A percentile compares a stretch with the other conserved stretches of the same genome.
These are phyloP conservation scores for Pocillopora verrucosa DNA, from an alignment of 64 coral and sea anemone genomes.

Conservation along the genomic window DNA sequence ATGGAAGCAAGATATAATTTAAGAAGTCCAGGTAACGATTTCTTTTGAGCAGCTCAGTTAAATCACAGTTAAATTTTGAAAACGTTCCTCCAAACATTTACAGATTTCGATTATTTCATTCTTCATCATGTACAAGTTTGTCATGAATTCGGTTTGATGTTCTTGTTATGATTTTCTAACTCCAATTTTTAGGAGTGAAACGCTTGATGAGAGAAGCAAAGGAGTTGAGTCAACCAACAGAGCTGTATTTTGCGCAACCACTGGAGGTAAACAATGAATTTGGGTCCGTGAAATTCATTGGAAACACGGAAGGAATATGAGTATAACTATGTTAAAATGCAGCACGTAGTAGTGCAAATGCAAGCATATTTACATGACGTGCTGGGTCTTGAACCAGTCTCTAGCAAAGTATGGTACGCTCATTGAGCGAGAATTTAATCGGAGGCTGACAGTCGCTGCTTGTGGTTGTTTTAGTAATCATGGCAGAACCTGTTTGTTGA, in stretches of 20 bases:
- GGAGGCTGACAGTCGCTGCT: too few species aligned
- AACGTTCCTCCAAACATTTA: not conserved
- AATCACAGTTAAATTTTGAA: not conserved
- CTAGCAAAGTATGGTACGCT: too few species aligned
- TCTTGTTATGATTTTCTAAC: constrained; percentile 7
- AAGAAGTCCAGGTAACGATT: constrained; percentile 74
- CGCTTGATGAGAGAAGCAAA: constrained; percentile 96
- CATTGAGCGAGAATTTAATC: too few species aligned
- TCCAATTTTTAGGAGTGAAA: constrained; percentile 78
- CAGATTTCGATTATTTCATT: not conserved
- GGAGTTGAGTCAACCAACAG: constrained; percentile 80
- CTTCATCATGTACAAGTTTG: not conserved
- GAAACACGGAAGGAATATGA: not conserved
- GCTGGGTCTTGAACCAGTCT: not conserved
- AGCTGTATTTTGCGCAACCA: constrained; percentile 91
- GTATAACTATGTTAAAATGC: too few species aligned
- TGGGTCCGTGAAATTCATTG: not conserved
- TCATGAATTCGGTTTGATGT: not conserved
- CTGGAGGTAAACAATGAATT: constrained; percentile 61
- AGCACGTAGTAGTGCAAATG: not conserved
- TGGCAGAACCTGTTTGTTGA: too few species aligned
- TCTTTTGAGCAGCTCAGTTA: not conserved
- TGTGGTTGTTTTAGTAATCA: too few species aligned
- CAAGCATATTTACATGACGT: not conserved
- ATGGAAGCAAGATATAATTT: constrained; percentile 95